A percentile compares a stretch with the other conserved stretches of the same genome.
Evolutionary conservation across 1,140 invertebrate genomes (phyloP).

Genomic region (Magallana ariakensis): DNA sequence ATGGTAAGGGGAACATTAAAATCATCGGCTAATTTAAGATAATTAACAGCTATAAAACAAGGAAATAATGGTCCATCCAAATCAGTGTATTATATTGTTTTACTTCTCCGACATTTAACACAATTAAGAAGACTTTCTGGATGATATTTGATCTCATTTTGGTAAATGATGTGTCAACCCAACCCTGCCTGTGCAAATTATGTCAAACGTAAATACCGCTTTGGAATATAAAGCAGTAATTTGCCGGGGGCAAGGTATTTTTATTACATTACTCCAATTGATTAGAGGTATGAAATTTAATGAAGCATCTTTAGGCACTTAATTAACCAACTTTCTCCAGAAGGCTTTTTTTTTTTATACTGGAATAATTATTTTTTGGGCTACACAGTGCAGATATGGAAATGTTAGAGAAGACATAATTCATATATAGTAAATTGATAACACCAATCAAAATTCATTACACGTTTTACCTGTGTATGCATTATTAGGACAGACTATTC

Average conservation of each 20-base stretch:
- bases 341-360: not conserved
- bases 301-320: not conserved
- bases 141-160: conserved; percentile 20
- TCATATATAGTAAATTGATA: not conserved
- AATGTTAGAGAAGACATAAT: not conserved
- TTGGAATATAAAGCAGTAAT: not conserved
- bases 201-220: conserved; percentile 1
- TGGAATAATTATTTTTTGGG: not conserved
- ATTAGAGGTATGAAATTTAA: not conserved
- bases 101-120: not conserved
- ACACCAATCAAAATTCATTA: not conserved
- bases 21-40: too few species aligned
- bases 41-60: not conserved
- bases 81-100: not conserved
- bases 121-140: not conserved
- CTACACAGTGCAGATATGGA: not conserved
- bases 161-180: not conserved
- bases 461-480: not conserved
- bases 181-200: not conserved
- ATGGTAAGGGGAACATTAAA: too few species aligned
- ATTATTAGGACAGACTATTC: not conserved
- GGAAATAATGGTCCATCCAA: not conserved
- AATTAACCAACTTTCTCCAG: conserved; percentile 4
- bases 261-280: not conserved
- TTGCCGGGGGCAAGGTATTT: conserved; percentile 11